Base-by-base conservation (phyloP, 2,888 invertebrate species). In the Microplitis manilae region DNA sequence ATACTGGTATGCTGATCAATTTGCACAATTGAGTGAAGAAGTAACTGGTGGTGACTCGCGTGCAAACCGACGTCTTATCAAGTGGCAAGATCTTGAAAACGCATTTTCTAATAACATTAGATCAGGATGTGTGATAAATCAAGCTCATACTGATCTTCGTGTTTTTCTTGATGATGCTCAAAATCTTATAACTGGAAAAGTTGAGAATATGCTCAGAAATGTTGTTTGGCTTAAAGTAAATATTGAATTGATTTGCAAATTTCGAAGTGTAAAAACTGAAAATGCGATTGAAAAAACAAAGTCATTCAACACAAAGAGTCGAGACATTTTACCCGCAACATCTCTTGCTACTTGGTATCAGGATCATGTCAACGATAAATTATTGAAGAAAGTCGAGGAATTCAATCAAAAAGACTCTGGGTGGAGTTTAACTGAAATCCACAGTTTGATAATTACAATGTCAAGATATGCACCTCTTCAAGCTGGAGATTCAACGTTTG, bases 251-350 rank as follows among this genome's bases (percentile, higher is more conserved):
- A 17, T 15, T 8, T 76, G 79, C n/a, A 72, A 77, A 74, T 77
- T 76, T 39, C 8, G 17, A 7, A 74, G 17, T 0, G 5, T 38
- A 4, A 76, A 77, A 73, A 67, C 75, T 30, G 62, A 15, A 2
- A 68, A 73, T 6, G 70, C 68, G 15, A 71, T 73, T 13, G 78
- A 76, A 50, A 80, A 81, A 50, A 76, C 77, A 2, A 83, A 84
- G 77, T 78, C 73, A 73, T 84, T 85, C 76, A 80, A 79, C 39
- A 82, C 82, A 8, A 79, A 78, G 73, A 82, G 80, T 67, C 61
- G 77, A 17, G 69, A 79, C 4, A 82, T 85, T 65, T 72, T 80
- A 61, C 41, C 41, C 7, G 41, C 6, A 41, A 41, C 41, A 41
- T 8, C 4, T 1, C 8, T 41, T 6, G 41, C 6, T 41, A 9